Conservation (phyloP, 2,888 invertebrate genomes). For the Salticus scenicus region DNA sequence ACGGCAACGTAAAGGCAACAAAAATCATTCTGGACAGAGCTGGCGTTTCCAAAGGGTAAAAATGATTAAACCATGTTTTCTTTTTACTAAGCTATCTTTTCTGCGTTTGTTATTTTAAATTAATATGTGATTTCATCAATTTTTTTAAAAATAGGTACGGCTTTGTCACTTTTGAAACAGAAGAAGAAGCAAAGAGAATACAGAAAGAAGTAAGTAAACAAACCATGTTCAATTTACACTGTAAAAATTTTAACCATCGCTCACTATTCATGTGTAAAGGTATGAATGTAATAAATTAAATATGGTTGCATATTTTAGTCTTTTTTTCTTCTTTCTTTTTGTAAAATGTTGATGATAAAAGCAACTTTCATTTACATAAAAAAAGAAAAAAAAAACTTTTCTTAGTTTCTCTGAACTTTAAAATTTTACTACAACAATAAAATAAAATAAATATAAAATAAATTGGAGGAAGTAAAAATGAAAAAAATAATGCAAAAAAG, state of each 20-base stretch:
- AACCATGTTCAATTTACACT: too few species aligned
- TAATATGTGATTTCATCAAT: neutral
- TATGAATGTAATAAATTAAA: neutral
- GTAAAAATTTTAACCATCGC: too few species aligned
- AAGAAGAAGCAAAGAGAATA: constrained; percentile 87
- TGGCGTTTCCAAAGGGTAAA: constrained; percentile 90
- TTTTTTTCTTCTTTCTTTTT: neutral
- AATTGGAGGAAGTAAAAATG: too few species aligned
- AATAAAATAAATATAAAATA: too few species aligned
- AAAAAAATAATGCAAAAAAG: too few species aligned
- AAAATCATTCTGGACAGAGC: constrained; percentile 96
- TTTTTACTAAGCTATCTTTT: neutral
- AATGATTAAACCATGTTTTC: neutral
- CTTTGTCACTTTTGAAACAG: constrained; percentile 89
- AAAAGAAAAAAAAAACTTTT: too few species aligned
- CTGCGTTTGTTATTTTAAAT: neutral
- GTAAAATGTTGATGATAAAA: neutral
- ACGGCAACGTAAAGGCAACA: constrained; percentile 86
- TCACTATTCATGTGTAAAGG: neutral
- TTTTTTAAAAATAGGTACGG: constrained; percentile 80
- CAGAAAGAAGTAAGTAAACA: constrained; percentile 81
- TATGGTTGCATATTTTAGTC: neutral
- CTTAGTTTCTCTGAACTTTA: too few species aligned
- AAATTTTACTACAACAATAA: too few species aligned
- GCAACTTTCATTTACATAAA: too few species aligned